These are phyloP conservation scores for Chrysomallon squamiferum DNA, from an alignment of 1,140 invertebrate genomes.

Conservation along the genomic window DNA sequence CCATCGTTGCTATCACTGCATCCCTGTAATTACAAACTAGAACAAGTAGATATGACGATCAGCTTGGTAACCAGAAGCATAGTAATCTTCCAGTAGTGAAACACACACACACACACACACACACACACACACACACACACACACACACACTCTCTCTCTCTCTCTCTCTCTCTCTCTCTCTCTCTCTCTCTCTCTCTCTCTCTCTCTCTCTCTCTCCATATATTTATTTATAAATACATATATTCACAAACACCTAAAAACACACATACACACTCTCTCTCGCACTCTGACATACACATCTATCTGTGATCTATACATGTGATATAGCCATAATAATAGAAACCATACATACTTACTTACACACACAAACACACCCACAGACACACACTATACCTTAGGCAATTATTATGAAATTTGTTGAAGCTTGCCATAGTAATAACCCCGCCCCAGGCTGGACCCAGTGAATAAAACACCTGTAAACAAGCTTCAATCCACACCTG, in stretches of 20 bases:
- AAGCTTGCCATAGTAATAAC: constrained; percentile 76
- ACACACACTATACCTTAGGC: background rate
- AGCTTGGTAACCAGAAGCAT: background rate
- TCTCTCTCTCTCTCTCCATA: background rate
- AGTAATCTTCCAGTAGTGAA: background rate
- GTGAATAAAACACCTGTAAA: constrained; percentile 78
- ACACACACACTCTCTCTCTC: background rate
- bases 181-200: background rate
- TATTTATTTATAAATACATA: background rate
- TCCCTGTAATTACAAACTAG: constrained; percentile 68
- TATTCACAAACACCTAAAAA: background rate
- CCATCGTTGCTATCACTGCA: constrained; percentile 67
- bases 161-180: background rate
- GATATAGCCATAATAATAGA: too few relatives aligned
- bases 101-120: constrained; percentile 4
- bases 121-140: background rate
- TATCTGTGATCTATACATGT: background rate
- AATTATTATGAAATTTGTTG: constrained; percentile 75
- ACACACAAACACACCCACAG: background rate
- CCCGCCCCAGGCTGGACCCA: constrained; percentile 76
- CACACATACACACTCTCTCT: background rate
- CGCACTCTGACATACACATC: background rate
- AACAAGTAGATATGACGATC: background rate
- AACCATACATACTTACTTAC: background rate
- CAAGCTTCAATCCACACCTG: constrained; percentile 79